These are phyloP conservation scores for Malurus cyaneus DNA, from an alignment of 2,113 vertebrate species.

Conservation along the genomic window DNA sequence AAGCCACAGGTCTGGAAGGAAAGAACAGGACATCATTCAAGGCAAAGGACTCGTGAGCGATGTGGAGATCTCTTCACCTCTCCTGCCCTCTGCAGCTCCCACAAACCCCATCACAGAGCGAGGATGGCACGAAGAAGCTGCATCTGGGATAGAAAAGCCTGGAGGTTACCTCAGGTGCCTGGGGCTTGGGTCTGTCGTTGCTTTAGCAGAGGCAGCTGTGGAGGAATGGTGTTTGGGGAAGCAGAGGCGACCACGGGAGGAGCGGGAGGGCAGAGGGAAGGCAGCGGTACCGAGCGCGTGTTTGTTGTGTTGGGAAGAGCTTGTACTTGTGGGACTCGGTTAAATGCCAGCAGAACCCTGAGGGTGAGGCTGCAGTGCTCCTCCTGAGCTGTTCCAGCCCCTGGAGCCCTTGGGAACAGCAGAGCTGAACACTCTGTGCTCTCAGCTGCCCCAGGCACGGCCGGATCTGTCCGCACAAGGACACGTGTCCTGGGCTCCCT, in stretches of 20 bases:
- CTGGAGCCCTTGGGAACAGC: background rate
- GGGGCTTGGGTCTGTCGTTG: accelerated
- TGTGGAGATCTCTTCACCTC: slow-evolving; percentile 10
- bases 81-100: background rate
- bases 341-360: background rate
- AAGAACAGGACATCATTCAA: background rate
- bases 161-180: background rate
- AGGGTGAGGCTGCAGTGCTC: background rate
- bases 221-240: background rate
- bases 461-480: background rate
- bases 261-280: background rate
- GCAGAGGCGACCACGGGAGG: background rate
- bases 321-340: background rate
- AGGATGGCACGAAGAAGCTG: background rate
- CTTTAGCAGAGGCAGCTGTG: background rate
- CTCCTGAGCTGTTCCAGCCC: background rate
- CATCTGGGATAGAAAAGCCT: background rate
- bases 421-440: background rate
- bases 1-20: background rate
- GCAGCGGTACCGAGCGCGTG: accelerated
- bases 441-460: background rate
- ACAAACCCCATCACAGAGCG: background rate
- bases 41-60: accelerated
- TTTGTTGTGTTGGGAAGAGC: background rate
- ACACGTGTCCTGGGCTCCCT: background rate